These are phyloP conservation scores for Chelon labrosus DNA, from an alignment of 2,797 vertebrate species.

Conservation along the genomic window DNA sequence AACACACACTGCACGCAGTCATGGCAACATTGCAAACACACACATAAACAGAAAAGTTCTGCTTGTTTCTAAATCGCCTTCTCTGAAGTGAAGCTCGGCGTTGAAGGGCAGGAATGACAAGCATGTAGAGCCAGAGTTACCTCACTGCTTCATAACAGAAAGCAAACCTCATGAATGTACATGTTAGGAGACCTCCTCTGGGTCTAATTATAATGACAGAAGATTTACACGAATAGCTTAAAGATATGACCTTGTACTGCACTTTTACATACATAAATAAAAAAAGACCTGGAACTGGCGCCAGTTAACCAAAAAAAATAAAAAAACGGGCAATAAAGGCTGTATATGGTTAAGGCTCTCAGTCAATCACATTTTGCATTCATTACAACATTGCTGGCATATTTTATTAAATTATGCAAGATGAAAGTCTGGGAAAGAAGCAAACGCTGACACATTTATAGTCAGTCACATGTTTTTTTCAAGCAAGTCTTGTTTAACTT, in stretches of 20 bases:
- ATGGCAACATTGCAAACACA: constrained; percentile 56
- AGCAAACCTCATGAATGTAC: not conserved
- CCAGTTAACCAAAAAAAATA: too few relatives aligned
- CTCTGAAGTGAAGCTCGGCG: constrained; percentile 13
- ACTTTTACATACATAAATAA: not conserved
- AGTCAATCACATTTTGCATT: too few relatives aligned
- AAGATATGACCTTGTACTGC: not conserved
- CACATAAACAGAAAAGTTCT: constrained; percentile 43
- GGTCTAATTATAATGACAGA: constrained; percentile 9
- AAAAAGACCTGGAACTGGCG: not conserved
- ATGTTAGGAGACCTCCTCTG: not conserved
- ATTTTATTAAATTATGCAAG: too few relatives aligned
- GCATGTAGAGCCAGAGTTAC: constrained; percentile 1
- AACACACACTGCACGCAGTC: constrained; percentile 13
- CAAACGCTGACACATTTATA: too few relatives aligned
- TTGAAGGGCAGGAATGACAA: constrained; percentile 47
- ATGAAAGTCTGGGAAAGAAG: too few relatives aligned
- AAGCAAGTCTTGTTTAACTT: too few relatives aligned
- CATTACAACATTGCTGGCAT: too few relatives aligned
- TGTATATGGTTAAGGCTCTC: too few relatives aligned
- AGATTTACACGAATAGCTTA: constrained; percentile 6
- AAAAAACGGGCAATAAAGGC: too few relatives aligned
- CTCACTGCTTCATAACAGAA: not conserved
- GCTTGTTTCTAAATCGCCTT: not conserved
- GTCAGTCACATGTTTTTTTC: too few relatives aligned